Percentiles rank a stretch among this genome's conserved stretches.
These are phyloP conservation scores for Brenthis hecate DNA, from an alignment of 2,888 invertebrate species.

Conservation along the genomic window DNA sequence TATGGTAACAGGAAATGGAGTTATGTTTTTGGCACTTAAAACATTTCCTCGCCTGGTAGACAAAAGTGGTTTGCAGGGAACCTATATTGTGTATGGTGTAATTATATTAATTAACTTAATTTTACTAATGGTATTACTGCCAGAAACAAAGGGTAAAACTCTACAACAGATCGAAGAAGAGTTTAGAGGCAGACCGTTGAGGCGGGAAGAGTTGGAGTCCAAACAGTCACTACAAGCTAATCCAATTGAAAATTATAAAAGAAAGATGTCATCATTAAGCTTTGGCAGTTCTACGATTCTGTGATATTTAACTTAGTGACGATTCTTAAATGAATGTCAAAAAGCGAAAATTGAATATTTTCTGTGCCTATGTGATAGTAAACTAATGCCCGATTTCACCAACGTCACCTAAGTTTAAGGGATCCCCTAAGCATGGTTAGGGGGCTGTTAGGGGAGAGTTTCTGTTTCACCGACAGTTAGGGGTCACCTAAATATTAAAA, in stretches of 20 bases:
- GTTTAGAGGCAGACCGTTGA: constrained; percentile 63
- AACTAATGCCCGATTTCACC: too few species aligned
- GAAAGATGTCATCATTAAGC: constrained; percentile 53
- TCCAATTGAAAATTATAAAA: constrained; percentile 53
- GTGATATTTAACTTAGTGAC: constrained; percentile 3
- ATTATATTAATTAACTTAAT: constrained; percentile 75
- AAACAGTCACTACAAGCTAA: constrained; percentile 54
- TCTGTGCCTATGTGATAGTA: too few species aligned
- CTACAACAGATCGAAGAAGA: constrained; percentile 84
- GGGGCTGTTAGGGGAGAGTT: too few species aligned
- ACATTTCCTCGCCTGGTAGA: constrained; percentile 79
- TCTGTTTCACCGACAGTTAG: too few species aligned
- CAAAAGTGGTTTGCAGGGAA: constrained; percentile 75
- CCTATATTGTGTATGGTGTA: constrained; percentile 82
- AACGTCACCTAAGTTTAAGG: too few species aligned
- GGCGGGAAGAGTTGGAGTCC: constrained; percentile 52
- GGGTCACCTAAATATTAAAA: too few species aligned
- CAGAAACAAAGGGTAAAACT: constrained; percentile 85
- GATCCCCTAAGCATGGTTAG: too few species aligned
- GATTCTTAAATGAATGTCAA: neutral
- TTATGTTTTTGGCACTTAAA: constrained; percentile 84
- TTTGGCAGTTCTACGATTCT: constrained; percentile 44
- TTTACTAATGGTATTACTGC: constrained; percentile 80
- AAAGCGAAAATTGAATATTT: too few species aligned
- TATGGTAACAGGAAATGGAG: constrained; percentile 78